A percentile compares a stretch with the other conserved stretches of the same genome.
These are phyloP conservation scores for Canis aureus DNA, from an alignment of 2,113 vertebrate species.

Conservation along the genomic window DNA sequence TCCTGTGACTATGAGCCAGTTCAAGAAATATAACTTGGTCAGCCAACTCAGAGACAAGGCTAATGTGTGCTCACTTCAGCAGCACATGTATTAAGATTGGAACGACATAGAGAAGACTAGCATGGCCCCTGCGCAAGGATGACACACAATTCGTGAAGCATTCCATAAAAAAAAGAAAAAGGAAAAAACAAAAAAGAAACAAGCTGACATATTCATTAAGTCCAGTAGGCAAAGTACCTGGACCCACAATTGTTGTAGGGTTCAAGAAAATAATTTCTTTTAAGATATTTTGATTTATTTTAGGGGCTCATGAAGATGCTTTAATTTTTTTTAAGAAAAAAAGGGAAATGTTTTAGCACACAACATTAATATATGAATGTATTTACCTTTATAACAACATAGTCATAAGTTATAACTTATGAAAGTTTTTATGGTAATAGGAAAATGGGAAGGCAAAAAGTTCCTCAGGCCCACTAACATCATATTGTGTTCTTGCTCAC, in stretches of 20 bases:
- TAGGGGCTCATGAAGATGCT: background rate
- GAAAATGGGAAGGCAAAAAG: background rate
- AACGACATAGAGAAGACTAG: background rate
- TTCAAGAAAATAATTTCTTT: background rate
- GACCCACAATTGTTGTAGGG: background rate
- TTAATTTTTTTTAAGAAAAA: conserved; percentile 6
- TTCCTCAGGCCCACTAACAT: background rate
- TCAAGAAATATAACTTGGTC: background rate
- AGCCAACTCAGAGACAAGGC: background rate
- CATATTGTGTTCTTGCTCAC: background rate
- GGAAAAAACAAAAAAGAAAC: background rate
- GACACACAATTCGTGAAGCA: background rate
- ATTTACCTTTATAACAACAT: background rate
- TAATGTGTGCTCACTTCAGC: background rate
- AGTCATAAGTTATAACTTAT: background rate
- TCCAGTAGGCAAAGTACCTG: background rate
- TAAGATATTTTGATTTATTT: conserved; percentile 1
- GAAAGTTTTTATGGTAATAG: background rate
- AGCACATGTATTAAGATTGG: background rate
- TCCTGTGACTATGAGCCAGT: background rate
- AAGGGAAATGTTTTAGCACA: background rate
- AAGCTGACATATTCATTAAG: background rate
- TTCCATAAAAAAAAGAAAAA: background rate
- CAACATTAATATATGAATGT: background rate
- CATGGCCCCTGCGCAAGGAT: background rate